Conservation (phyloP, 2,797 vertebrate genomes). For the Anguilla marmorata region DNA sequence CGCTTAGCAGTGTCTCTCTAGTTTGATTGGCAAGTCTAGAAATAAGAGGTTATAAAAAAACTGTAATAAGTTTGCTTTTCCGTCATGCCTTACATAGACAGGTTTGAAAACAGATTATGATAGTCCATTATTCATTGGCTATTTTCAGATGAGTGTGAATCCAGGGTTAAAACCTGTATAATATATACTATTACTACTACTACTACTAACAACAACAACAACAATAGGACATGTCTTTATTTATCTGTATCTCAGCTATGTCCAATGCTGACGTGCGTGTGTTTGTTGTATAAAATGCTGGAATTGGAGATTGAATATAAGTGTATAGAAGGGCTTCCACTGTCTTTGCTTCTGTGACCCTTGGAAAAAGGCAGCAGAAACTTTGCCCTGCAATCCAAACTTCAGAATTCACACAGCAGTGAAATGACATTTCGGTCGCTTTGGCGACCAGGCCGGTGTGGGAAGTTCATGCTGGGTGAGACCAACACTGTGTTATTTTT, state of each 20-base stretch:
- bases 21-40: not conserved
- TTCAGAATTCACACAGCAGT: not conserved
- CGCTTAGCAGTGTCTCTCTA: not conserved
- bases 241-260: not conserved
- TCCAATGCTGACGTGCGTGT: not conserved
- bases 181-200: not conserved
- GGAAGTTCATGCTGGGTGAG: not conserved
- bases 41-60: not conserved
- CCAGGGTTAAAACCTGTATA: not conserved
- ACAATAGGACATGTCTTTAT: not conserved
- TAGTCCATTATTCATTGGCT: not conserved
- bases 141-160: not conserved
- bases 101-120: not conserved
- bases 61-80: not conserved
- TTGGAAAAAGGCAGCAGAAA: not conserved
- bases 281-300: not conserved
- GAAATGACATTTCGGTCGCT: not conserved
- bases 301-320: not conserved
- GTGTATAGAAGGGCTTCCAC: not conserved
- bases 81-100: not conserved
- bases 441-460: not conserved
- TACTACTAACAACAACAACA: not conserved
- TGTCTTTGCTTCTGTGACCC: not conserved
- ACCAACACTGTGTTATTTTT: constrained; percentile 1
- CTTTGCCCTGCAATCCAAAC: not conserved